phyloP scores from a whole-genome alignment of 2,113 vertebrate species.

The Protobothrops flavoviridis region DNA sequence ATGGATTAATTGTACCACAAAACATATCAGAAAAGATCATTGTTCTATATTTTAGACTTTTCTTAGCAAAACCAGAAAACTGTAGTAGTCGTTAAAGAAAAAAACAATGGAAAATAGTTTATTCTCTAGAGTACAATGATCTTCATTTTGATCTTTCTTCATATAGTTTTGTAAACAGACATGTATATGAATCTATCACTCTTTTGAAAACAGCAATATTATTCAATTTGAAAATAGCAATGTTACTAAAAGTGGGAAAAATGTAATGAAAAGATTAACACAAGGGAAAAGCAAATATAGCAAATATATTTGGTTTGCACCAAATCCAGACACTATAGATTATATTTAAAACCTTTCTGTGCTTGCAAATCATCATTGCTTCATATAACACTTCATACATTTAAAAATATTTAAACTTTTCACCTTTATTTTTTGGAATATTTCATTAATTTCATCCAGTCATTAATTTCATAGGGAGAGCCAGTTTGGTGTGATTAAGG shows the following conservation, averaged over 20 bases:
- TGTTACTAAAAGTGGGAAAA: neutral
- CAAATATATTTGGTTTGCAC: neutral
- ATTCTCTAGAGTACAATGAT: neutral
- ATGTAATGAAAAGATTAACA: neutral
- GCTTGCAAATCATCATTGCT: neutral
- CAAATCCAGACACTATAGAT: neutral
- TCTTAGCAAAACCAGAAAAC: neutral
- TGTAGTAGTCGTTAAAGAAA: neutral
- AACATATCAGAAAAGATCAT: neutral
- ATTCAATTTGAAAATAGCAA: too few species aligned
- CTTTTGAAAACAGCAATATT: neutral
- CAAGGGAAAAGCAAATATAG: neutral
- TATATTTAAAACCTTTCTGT: neutral
- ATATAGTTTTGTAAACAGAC: neutral
- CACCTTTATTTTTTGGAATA: neutral
- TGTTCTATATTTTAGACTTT: neutral
- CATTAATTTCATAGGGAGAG: neutral
- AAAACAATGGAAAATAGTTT: neutral
- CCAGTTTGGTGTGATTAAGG: neutral
- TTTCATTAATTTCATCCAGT: neutral
- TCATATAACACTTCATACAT: neutral
- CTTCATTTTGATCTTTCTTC: neutral
- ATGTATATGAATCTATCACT: neutral
- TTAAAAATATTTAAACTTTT: neutral
- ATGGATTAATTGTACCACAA: neutral